phyloP scores from a whole-genome alignment of 1,140 invertebrate species.

The Bombus polaris region DNA sequence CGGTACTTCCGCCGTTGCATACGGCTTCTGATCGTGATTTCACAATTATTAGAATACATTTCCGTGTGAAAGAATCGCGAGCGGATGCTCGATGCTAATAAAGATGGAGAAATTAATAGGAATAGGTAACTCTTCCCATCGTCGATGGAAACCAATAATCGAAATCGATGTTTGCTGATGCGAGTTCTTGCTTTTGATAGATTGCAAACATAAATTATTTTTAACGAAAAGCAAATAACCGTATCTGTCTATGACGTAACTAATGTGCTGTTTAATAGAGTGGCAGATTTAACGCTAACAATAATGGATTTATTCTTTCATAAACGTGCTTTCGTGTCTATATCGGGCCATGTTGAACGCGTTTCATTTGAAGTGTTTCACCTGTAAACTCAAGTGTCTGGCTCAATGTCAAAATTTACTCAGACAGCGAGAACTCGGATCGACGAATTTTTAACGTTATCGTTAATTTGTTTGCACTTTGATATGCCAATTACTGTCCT shows the following conservation, averaged over 20 bases:
- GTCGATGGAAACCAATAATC: not conserved
- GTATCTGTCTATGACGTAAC: not conserved
- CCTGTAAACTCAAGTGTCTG: not conserved
- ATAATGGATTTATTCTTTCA: not conserved
- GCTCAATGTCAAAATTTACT: not conserved
- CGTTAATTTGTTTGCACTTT: not conserved
- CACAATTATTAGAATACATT: not conserved
- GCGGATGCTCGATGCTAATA: not conserved
- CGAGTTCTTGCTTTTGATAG: not conserved
- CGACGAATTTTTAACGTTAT: not conserved
- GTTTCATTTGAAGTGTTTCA: slow-evolving; percentile 13
- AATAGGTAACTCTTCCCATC: not conserved
- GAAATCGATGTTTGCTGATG: not conserved
- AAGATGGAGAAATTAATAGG: not conserved
- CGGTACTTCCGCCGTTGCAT: not conserved
- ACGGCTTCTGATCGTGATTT: not conserved
- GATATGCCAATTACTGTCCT: not conserved
- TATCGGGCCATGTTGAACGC: not conserved
- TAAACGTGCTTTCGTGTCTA: not conserved
- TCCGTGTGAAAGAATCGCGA: not conserved
- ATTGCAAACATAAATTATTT: not conserved
- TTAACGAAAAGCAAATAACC: not conserved
- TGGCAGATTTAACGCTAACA: not conserved
- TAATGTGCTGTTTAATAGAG: not conserved
- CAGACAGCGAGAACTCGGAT: too few relatives aligned